Conservation (phyloP, 1,140 invertebrate species). For the Euura lappo region DNA sequence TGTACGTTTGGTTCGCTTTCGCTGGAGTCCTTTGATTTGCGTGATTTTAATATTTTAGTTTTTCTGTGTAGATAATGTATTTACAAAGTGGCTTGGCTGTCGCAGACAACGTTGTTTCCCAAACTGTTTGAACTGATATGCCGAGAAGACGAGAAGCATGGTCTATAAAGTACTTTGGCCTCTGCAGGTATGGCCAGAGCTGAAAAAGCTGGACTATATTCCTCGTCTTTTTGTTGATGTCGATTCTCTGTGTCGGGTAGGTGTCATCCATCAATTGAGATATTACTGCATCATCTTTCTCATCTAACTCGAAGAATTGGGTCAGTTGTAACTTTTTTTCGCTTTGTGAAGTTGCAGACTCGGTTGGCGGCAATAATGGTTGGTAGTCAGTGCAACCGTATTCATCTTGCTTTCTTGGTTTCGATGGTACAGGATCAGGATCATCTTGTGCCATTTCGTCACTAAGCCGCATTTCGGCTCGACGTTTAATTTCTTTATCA, state of each 20-base stretch:
- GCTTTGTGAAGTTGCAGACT: no score
- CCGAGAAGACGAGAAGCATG: slow-evolving; percentile 16
- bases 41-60: slow-evolving; percentile 11
- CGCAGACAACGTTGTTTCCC: neutral
- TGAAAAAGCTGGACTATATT: slow-evolving; percentile 8
- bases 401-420: no score
- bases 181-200: slow-evolving; percentile 11
- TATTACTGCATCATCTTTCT: slow-evolving; percentile 3
- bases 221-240: slow-evolving; percentile 13
- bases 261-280: slow-evolving; percentile 16
- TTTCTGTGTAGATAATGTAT: slow-evolving; percentile 2
- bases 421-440: no score
- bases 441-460: no score
- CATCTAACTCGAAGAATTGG: neutral
- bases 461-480: no score
- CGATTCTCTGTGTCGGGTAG: slow-evolving; percentile 6
- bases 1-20: neutral
- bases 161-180: neutral
- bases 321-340: slow-evolving; percentile 5
- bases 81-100: slow-evolving; percentile 2
- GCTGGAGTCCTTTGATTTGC: neutral
- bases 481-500: neutral
- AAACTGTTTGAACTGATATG: slow-evolving; percentile 7
- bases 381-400: no score
- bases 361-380: no score